Conservation (phyloP, 2,113 vertebrate genomes). For the Myotis yumanensis region DNA sequence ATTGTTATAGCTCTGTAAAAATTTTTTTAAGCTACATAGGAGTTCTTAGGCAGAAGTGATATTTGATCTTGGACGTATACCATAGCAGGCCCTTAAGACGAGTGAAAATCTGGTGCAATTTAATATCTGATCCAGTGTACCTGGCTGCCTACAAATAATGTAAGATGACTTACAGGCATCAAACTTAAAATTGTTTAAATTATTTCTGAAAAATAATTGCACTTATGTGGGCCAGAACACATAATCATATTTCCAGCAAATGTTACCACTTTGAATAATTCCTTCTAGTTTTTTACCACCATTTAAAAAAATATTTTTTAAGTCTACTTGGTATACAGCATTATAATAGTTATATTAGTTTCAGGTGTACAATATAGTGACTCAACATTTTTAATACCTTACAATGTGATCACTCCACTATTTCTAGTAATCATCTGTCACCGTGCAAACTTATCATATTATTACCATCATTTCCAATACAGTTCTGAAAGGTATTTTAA, state of each 20-base stretch:
- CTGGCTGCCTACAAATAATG: background rate
- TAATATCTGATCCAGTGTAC: background rate
- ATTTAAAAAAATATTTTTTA: background rate
- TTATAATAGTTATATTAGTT: background rate
- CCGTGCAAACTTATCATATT: background rate
- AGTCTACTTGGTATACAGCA: background rate
- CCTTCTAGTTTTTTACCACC: background rate
- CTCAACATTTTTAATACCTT: background rate
- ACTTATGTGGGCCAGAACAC: background rate
- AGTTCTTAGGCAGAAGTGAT: background rate
- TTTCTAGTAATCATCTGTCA: background rate
- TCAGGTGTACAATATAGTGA: background rate
- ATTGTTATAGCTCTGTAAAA: background rate
- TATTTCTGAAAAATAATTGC: background rate
- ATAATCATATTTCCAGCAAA: slow-evolving; percentile 26
- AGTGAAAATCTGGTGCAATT: slow-evolving; percentile 26
- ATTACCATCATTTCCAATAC: background rate
- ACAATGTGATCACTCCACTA: background rate
- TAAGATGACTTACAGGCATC: background rate
- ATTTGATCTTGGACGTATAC: background rate
- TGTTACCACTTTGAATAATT: background rate
- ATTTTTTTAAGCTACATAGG: background rate
- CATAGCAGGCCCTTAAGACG: background rate
- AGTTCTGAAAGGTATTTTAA: background rate
- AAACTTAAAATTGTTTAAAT: background rate